A percentile compares a stretch with the other conserved stretches of the same genome.
Conservation (phyloP, 2,797 vertebrate species). For the Sebastes cheni region DNA sequence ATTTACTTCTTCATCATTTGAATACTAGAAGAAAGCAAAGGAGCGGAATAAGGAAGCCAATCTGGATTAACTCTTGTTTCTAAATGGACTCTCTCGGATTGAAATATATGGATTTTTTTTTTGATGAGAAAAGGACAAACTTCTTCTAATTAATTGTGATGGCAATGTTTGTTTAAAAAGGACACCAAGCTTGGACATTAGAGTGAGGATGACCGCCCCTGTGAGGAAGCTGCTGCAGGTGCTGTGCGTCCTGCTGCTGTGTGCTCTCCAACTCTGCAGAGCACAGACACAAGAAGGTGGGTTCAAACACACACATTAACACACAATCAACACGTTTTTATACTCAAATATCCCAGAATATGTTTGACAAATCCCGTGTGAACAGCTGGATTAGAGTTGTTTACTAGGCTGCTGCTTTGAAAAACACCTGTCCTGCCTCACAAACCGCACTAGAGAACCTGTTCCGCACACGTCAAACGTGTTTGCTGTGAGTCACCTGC, state of each 20-base stretch:
- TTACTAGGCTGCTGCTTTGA: neutral
- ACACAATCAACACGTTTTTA: neutral
- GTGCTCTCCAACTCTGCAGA: constrained; percentile 49
- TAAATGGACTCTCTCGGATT: constrained; percentile 25
- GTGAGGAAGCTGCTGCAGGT: constrained; percentile 61
- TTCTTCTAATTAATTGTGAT: neutral
- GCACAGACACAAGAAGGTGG: constrained; percentile 75
- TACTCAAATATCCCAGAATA: neutral
- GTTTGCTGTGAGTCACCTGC: constrained; percentile 73
- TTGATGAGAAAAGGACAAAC: neutral
- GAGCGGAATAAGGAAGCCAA: neutral
- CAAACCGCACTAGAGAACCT: constrained; percentile 58
- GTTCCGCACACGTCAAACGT: constrained; percentile 64
- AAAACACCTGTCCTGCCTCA: constrained; percentile 51
- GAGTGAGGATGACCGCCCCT: constrained; percentile 53
- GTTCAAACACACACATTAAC: constrained; percentile 9
- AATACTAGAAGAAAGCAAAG: neutral
- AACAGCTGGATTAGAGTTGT: constrained; percentile 4
- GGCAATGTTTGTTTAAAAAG: constrained; percentile 23
- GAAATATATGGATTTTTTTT: neutral
- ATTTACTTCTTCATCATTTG: neutral
- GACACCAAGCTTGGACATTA: neutral
- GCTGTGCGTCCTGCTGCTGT: constrained; percentile 66
- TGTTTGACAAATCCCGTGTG: neutral
- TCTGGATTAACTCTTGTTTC: neutral